Conservation (phyloP, 2,113 vertebrate species). For the Rhegmatorhina hoffmannsi region DNA sequence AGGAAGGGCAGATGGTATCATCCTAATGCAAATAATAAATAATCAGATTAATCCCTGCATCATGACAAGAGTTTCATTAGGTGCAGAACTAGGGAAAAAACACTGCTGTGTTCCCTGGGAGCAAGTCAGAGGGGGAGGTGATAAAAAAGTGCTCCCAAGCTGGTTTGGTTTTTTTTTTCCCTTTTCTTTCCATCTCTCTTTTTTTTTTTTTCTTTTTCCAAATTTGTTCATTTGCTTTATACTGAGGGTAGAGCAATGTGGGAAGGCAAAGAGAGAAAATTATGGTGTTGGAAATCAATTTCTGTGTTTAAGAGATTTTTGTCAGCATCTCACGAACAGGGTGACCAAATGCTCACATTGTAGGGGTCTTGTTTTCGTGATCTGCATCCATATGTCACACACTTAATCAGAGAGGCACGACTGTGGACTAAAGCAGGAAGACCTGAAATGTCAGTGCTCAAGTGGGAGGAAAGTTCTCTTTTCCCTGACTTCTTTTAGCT, state of each 20-base stretch:
- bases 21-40: constrained; percentile 60
- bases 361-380: constrained; percentile 19
- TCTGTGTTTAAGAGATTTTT: constrained; percentile 12
- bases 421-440: not conserved
- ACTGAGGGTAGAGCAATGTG: not conserved
- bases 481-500: not conserved
- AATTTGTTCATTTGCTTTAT: not conserved
- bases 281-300: not conserved
- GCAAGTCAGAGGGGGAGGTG: not conserved
- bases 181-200: not conserved
- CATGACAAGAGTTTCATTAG: constrained; percentile 51
- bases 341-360: constrained; percentile 45
- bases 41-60: constrained; percentile 43
- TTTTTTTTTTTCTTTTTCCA: not conserved
- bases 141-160: not conserved
- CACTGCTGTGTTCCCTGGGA: not conserved
- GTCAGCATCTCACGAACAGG: not conserved
- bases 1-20: constrained; percentile 47
- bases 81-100: constrained; percentile 19
- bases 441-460: constrained; percentile 21
- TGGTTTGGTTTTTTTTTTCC: not conserved
- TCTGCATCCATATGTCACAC: constrained; percentile 43
- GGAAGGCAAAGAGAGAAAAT: not conserved
- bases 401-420: not conserved
- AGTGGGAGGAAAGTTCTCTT: not conserved